Percentiles rank a stretch among this genome's conserved stretches.
Evolutionary conservation across 2,113 vertebrate species (phyloP).

Genomic region (Larimichthys polyactis): DNA sequence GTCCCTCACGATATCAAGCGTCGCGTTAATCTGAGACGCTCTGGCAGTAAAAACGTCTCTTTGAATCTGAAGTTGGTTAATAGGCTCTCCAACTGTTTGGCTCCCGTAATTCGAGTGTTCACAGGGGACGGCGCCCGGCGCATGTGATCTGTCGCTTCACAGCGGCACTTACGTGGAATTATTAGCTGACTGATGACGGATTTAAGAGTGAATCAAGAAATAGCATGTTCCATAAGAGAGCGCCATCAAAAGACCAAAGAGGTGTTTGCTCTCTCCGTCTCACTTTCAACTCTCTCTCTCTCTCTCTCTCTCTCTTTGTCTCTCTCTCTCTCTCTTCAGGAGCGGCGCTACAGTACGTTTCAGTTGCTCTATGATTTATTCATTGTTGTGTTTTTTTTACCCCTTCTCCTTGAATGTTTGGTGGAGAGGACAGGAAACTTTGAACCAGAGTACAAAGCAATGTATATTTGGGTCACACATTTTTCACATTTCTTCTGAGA

Average conservation of each 20-base stretch:
- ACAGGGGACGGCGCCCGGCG: constrained; percentile 55
- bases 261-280: constrained; percentile 68
- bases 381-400: constrained; percentile 77
- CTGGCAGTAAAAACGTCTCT: constrained; percentile 49
- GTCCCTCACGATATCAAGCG: constrained; percentile 39
- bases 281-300: constrained; percentile 58
- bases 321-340: constrained; percentile 60
- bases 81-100: constrained; percentile 63
- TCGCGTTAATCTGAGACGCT: constrained; percentile 57
- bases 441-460: constrained; percentile 86
- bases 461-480: constrained; percentile 85
- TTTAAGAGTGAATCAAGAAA: constrained; percentile 77
- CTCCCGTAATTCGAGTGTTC: constrained; percentile 63
- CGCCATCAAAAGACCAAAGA: constrained; percentile 76
- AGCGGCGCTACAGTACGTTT: constrained; percentile 61
- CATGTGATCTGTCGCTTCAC: constrained; percentile 72
- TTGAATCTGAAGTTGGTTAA: constrained; percentile 67
- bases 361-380: constrained; percentile 82
- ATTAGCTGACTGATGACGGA: constrained; percentile 75
- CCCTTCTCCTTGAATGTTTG: constrained; percentile 77
- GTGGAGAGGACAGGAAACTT: constrained; percentile 84
- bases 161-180: constrained; percentile 58
- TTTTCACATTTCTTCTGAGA: constrained; percentile 70
- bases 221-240: constrained; percentile 72
- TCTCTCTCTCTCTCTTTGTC: constrained; percentile 29